phyloP scores from a whole-genome alignment of 2,113 vertebrate species.

The Hiodon alosoides region DNA sequence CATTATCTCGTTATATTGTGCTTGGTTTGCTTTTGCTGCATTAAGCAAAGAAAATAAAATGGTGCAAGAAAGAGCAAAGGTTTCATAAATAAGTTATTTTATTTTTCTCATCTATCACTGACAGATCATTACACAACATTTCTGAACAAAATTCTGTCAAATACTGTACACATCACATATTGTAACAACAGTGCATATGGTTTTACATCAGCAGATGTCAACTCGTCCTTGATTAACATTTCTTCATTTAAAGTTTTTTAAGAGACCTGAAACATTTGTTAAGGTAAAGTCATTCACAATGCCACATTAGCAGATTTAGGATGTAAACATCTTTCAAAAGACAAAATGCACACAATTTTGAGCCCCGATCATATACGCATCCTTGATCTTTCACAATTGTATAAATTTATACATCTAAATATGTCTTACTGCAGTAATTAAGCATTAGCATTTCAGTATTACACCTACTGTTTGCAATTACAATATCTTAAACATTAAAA shows the following conservation, averaged over 20 bases:
- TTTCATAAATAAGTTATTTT: conserved; percentile 95
- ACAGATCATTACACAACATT: conserved; percentile 68
- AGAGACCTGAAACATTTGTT: conserved; percentile 71
- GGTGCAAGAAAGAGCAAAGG: conserved; percentile 27
- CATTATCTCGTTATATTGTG: background rate
- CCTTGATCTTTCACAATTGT: conserved; percentile 24
- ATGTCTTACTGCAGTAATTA: too few species aligned
- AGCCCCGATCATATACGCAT: conserved; percentile 36
- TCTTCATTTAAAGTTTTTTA: conserved; percentile 76
- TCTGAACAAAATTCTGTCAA: conserved; percentile 82
- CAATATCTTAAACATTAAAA: too few species aligned
- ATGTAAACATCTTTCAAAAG: conserved; percentile 80
- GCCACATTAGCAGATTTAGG: conserved; percentile 58
- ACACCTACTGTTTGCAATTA: too few species aligned
- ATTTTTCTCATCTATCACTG: conserved; percentile 75
- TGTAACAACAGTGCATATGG: conserved; percentile 87
- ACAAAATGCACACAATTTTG: conserved; percentile 49
- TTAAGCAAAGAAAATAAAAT: conserved; percentile 21
- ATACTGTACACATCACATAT: conserved; percentile 85
- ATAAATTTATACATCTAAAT: background rate
- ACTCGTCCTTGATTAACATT: conserved; percentile 51
- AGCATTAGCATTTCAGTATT: too few species aligned
- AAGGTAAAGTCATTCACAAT: conserved; percentile 83
- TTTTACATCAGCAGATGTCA: conserved; percentile 70
- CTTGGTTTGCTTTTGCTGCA: conserved; percentile 16